A percentile compares a stretch with the other conserved stretches of the same genome.
These are phyloP conservation scores for Penaeus chinensis DNA, from an alignment of 1,140 invertebrate species.

Conservation along the genomic window DNA sequence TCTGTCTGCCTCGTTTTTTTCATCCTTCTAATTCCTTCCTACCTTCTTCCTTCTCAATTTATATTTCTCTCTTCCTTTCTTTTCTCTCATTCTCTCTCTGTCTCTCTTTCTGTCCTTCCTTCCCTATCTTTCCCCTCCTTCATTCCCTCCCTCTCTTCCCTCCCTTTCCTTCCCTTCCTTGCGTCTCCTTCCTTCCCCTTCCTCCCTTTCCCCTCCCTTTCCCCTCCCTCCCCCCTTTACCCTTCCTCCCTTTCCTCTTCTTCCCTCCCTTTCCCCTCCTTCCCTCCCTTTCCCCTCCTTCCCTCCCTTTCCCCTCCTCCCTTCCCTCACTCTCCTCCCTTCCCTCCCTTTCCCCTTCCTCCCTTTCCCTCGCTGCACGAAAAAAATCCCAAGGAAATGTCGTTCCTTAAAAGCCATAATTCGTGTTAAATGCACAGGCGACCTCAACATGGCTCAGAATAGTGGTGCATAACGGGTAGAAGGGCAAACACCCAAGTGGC, in stretches of 20 bases:
- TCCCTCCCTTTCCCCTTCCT: background rate
- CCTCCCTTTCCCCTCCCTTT: background rate
- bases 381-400: no score
- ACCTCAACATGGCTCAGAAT: no score
- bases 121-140: background rate
- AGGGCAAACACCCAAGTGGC: no score
- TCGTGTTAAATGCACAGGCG: no score
- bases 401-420: no score
- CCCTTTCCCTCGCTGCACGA: constrained; percentile 2
- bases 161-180: no score
- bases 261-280: no score
- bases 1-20: background rate
- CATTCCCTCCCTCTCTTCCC: no score
- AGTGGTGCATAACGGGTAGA: no score
- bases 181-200: no score
- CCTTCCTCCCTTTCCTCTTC: background rate
- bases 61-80: no score
- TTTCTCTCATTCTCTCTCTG: constrained; percentile 7
- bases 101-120: background rate
- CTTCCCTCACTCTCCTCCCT: background rate
- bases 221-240: background rate
- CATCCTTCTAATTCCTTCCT: background rate
- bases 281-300: background rate
- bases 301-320: background rate
- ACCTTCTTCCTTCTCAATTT: background rate